Base-by-base conservation (phyloP, 2,888 invertebrate genomes). In the Melitaea athalia region DNA sequence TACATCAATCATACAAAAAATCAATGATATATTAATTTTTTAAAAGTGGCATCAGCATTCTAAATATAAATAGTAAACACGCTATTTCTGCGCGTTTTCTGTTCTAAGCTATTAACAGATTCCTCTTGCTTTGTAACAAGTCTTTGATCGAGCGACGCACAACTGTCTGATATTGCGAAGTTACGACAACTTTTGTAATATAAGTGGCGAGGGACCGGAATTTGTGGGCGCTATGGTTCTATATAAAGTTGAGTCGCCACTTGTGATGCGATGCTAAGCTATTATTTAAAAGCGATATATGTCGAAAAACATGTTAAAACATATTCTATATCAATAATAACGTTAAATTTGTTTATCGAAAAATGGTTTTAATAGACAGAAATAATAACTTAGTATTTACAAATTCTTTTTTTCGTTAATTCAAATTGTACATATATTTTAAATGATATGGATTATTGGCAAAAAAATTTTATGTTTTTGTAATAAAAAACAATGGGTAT, bases 151-250 rank as follows among this genome's bases (percentile, higher is more conserved):
- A 64, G 33, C 60, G 53, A 64, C 59, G 24, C 64, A 66, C 49
- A 52, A 33, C 31, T 33, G 72, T 67, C 67, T 76, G 82, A 83
- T 84, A 85, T 83, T 81, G 78, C 78, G 75, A 83, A 85, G 80
- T 85, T 85, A 81, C 75, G 64, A 66, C 71, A 90, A 91, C 88
- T 91, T 91, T 87, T 81, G 85, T 85, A 91, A 92, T 91, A 89
- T 88, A 81, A 83, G 84, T 79, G 76, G 80, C 78, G 82, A 82
- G 80, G 72, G 68, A 75, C 69, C 77, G 72, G 85, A 89, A 82
- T 89, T 89, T 82, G 79, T 80, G 85, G 57, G 80, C 80, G 78
- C 77, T 79, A 79, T 81, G 81, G 80, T 53, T 66, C 45, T 47
- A 50, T 38, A 33, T 61, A 61, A 66, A 17, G 53, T 53, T 33